Evolutionary conservation across 2,888 invertebrate genomes (phyloP).

Genomic region (Polydrusus pterygomalis): DNA sequence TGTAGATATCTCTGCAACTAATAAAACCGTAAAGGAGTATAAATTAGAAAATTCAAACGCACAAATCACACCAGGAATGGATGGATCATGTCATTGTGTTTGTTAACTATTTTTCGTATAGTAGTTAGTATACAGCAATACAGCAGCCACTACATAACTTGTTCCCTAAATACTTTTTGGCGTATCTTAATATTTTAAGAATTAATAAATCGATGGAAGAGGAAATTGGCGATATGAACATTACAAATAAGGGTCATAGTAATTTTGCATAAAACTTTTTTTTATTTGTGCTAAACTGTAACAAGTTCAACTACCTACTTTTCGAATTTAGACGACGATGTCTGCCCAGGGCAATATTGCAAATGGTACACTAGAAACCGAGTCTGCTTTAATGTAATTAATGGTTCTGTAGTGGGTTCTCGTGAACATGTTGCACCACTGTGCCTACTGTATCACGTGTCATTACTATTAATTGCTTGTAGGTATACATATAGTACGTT

Average conservation of each 20-base stretch:
- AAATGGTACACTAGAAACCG: constrained; percentile 45
- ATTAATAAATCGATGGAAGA: too few relatives aligned
- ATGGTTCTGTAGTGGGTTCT: constrained; percentile 44
- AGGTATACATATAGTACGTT: constrained; percentile 29
- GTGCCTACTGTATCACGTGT: constrained; percentile 49
- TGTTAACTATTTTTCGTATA: too few relatives aligned
- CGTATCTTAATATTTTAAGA: too few relatives aligned
- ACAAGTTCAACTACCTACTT: constrained; percentile 63
- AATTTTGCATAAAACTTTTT: background rate
- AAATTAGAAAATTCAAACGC: background rate
- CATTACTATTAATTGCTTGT: constrained; percentile 51
- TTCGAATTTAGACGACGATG: constrained; percentile 43
- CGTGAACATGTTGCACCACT: constrained; percentile 45
- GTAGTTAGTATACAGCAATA: too few relatives aligned
- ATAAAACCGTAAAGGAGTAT: constrained; percentile 39
- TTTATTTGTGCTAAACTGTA: constrained; percentile 51
- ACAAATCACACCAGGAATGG: too few relatives aligned
- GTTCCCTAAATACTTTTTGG: too few relatives aligned
- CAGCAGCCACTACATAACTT: too few relatives aligned
- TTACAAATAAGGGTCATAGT: background rate
- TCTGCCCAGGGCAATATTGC: constrained; percentile 44
- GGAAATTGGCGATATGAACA: too few relatives aligned
- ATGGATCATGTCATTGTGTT: too few relatives aligned
- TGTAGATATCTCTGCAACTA: background rate
- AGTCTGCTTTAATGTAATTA: constrained; percentile 50